Evolutionary conservation across 2,888 invertebrate species (phyloP).

Genomic region (Hypomecis punctinalis): DNA sequence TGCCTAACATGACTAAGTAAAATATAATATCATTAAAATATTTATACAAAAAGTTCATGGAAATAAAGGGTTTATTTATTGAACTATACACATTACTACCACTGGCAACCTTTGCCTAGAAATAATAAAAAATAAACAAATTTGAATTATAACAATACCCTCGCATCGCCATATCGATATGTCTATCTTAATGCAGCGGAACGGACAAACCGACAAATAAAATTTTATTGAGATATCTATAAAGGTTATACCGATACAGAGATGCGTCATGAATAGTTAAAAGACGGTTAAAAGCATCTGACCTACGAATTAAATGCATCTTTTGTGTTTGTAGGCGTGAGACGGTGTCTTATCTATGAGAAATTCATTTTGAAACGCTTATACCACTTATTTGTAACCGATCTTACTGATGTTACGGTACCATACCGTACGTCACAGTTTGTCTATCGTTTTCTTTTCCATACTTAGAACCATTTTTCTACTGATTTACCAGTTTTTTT

Average conservation of each 20-base stretch:
- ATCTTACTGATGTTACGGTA: not conserved
- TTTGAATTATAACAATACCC: slow-evolving; percentile 76
- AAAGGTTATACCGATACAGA: slow-evolving; percentile 39
- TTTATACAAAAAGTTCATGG: too few species aligned
- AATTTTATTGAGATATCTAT: slow-evolving; percentile 66
- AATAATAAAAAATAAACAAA: slow-evolving; percentile 57
- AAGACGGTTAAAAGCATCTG: slow-evolving; percentile 49
- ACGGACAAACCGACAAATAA: slow-evolving; percentile 57
- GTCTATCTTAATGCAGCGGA: slow-evolving; percentile 73
- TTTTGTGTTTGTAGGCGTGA: slow-evolving; percentile 50
- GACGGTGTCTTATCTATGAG: slow-evolving; percentile 42
- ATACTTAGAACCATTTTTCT: too few species aligned
- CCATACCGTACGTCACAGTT: too few species aligned
- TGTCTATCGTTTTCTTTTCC: not conserved
- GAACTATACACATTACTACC: too few species aligned
- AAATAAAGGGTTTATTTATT: too few species aligned
- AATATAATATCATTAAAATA: too few species aligned
- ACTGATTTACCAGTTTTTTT: too few species aligned
- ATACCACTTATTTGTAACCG: not conserved
- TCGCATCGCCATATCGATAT: slow-evolving; percentile 64
- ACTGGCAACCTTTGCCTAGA: not conserved
- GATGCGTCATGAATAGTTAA: slow-evolving; percentile 50
- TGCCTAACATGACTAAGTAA: too few species aligned
- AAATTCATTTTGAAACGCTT: slow-evolving; percentile 16
- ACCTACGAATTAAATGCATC: slow-evolving; percentile 47